Percentiles rank a stretch among this genome's conserved stretches.
Evolutionary conservation across 2,888 invertebrate genomes (phyloP).

Genomic region (Artemia sinica): DNA sequence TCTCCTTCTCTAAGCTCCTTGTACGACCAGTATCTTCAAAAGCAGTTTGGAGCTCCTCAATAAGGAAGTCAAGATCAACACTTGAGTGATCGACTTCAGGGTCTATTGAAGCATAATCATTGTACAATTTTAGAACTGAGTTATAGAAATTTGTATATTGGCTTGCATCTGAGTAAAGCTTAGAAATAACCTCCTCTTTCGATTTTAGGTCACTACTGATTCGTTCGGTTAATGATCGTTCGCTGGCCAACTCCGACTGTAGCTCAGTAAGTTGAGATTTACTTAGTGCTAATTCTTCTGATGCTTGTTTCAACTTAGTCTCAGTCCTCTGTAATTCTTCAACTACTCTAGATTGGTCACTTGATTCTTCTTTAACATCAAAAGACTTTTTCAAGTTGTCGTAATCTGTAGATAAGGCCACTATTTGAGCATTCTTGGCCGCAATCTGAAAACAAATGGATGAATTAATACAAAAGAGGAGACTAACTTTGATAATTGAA

Average conservation of each 20-base stretch:
- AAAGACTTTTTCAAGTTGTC: not conserved
- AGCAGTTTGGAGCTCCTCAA: not conserved
- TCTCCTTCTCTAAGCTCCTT: constrained; percentile 1
- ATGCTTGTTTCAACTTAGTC: not conserved
- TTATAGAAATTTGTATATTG: not conserved
- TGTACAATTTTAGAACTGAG: not conserved
- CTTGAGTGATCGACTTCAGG: not conserved
- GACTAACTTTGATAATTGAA: no score
- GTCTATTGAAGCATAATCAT: not conserved
- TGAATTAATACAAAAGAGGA: not conserved
- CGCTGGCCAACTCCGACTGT: not conserved
- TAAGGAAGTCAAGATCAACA: not conserved
- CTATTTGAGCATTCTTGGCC: constrained; percentile 9
- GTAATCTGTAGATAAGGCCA: not conserved
- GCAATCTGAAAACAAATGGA: constrained; percentile 4
- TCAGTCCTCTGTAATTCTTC: not conserved
- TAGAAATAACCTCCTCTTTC: not conserved
- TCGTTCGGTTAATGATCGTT: not conserved
- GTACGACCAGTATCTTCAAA: constrained; percentile 2
- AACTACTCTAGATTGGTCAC: not conserved
- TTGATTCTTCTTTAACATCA: not conserved
- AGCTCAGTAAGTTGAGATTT: not conserved
- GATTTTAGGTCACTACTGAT: not conserved
- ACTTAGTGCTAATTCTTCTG: not conserved
- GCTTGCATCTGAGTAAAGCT: not conserved